Conservation (phyloP, 2,113 vertebrate species). For the Capreolus pygargus region DNA sequence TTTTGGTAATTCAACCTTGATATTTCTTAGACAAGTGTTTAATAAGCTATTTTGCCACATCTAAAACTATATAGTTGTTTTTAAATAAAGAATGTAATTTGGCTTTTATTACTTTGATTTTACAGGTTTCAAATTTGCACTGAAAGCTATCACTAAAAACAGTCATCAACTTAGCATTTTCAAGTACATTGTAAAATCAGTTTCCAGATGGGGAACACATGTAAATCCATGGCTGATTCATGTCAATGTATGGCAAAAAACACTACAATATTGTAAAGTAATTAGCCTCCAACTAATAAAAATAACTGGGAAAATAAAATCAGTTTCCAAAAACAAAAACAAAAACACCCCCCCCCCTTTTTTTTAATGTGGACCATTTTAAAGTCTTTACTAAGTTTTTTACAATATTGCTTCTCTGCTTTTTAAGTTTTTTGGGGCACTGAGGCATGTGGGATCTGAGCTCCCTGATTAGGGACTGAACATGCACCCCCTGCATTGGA, state of each 20-base stretch:
- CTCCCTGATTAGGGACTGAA: not conserved
- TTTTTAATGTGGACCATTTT: not conserved
- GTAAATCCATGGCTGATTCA: no score
- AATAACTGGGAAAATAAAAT: not conserved
- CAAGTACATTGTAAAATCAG: not conserved
- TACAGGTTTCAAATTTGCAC: constrained; percentile 17
- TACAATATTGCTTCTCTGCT: not conserved
- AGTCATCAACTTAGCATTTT: not conserved
- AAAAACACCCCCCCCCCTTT: no score
- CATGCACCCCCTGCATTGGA: not conserved
- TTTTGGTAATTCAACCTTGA: not conserved
- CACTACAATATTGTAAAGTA: no score
- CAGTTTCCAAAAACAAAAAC: not conserved
- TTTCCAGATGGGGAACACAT: not conserved
- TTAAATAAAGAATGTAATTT: not conserved
- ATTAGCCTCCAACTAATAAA: no score
- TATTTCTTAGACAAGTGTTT: constrained; percentile 15
- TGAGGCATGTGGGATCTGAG: not conserved
- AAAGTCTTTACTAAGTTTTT: not conserved
- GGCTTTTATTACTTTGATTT: constrained; percentile 1
- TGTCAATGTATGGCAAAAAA: no score
- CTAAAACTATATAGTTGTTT: constrained; percentile 2
- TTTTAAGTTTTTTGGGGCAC: not conserved
- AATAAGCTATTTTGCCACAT: not conserved
- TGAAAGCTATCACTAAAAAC: constrained; percentile 1